Evolutionary conservation across 2,797 vertebrate species (phyloP), one percentile per base, ranked within the genome.

Genomic region (Acestrorhynchus altus): DNA sequence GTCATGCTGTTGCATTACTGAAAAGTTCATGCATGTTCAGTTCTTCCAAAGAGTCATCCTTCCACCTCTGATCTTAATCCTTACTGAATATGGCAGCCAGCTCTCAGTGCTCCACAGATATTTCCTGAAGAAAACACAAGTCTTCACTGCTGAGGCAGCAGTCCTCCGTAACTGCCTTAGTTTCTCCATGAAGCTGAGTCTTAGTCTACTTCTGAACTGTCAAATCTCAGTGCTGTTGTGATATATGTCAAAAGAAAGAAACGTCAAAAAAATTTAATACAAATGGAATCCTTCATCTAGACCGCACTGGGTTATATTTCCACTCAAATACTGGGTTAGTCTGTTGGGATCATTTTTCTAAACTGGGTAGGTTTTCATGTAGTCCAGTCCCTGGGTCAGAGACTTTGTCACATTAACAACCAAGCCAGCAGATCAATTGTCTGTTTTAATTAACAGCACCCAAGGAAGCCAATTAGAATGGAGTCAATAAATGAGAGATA

Each of bases 101-200:
- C 44, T 87, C 84, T 87, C 87, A 86, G 87, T 88, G 85, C 87
- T 89, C 89, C 83, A 82, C 89, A 92, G 90, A 93, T 92, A 93
- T 92, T 93, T 94, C 93, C 92, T 93, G 92, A 93, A 90, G 89
- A 92, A 94, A 94, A 92, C 90, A 90, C 81, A 90, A 87, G 88
- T 90, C 84, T 71, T 76, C 89, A 90, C 46, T 90, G 90, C 90
- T 92, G 89, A 91, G 89, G 81, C 90, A 91, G 89, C 91, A 91
- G 83, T 83, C 83, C 74, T 68, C 57, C 67, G 52, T 74, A 51
- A 47, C 73, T 47, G 35, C 56, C 54, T 64, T 61, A 39, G 59
- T 82, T 72, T 70, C 76, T 60, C 76, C 52, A 31, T 80, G 76
- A 76, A 83, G 68, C 42, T 74, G n/a, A 81, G 52, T 64, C 28